These are phyloP conservation scores for Chaetoderma sp. DNA, from an alignment of 2,888 invertebrate species.

Conservation along the genomic window DNA sequence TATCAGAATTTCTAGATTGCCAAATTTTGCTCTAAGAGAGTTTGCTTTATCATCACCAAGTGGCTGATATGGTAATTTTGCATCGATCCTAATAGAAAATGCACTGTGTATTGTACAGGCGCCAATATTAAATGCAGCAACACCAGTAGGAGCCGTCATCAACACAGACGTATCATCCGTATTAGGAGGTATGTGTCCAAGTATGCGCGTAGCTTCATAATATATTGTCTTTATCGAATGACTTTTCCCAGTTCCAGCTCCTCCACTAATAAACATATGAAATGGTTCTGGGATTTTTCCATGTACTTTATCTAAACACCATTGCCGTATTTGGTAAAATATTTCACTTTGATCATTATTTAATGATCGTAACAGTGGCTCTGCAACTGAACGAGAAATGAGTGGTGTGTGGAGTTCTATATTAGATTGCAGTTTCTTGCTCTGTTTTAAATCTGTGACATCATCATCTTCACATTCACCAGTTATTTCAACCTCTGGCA, in stretches of 20 bases:
- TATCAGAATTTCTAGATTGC: constrained; percentile 13
- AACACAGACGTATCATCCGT: constrained; percentile 12
- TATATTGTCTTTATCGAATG: constrained; percentile 15
- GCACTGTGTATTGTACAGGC: constrained; percentile 14
- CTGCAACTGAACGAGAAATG: neutral
- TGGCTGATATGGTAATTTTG: constrained; percentile 7
- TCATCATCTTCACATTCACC: neutral
- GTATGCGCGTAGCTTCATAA: constrained; percentile 20
- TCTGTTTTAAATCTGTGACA: neutral
- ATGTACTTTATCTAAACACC: constrained; percentile 9
- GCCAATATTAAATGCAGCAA: constrained; percentile 20
- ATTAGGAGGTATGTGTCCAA: neutral
- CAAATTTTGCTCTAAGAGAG: constrained; percentile 8
- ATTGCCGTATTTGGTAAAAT: constrained; percentile 15
- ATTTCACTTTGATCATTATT: constrained; percentile 6
- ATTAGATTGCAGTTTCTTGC: neutral
- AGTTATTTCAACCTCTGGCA: neutral
- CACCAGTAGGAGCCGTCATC: too few relatives aligned
- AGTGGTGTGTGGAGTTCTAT: neutral
- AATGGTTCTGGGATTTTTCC: constrained; percentile 13
- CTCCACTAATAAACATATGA: constrained; percentile 20
- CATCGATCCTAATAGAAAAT: constrained; percentile 7
- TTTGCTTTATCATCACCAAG: constrained; percentile 15
- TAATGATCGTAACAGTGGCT: too few relatives aligned
- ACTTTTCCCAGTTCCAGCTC: constrained; percentile 9